A percentile compares a stretch with the other conserved stretches of the same genome.
phyloP scores from a whole-genome alignment of 2,888 invertebrate genomes.

The Acronicta leporina region DNA sequence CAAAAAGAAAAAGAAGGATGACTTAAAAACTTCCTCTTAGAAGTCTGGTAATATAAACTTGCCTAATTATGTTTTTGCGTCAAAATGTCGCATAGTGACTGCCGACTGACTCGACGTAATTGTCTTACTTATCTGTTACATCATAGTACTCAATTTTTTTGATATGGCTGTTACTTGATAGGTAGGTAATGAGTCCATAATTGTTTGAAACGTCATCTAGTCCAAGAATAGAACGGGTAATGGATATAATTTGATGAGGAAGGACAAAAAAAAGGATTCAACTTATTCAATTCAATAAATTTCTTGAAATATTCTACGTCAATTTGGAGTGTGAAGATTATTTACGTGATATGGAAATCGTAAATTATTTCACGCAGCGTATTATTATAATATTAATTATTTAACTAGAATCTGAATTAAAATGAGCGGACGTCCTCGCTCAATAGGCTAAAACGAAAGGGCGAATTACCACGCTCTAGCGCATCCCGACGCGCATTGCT shows the following conservation, averaged over 20 bases:
- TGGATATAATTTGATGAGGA: conserved; percentile 9
- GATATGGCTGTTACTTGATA: conserved; percentile 2
- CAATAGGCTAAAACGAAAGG: conserved; percentile 39
- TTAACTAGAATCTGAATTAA: conserved; percentile 34
- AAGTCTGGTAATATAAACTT: too few relatives aligned
- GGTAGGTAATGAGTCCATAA: conserved; percentile 4
- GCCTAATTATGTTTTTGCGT: too few relatives aligned
- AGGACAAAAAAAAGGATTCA: conserved; percentile 18
- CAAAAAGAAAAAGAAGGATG: too few relatives aligned
- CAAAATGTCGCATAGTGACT: background rate
- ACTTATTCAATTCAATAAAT: conserved; percentile 7
- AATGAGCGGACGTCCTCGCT: conserved; percentile 54
- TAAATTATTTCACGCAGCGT: conserved; percentile 36
- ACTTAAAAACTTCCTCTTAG: too few relatives aligned
- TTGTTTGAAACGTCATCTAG: conserved; percentile 3
- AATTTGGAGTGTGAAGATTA: conserved; percentile 3
- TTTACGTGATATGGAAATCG: conserved; percentile 31
- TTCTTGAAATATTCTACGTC: background rate
- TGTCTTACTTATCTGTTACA: background rate
- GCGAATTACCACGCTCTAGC: conserved; percentile 45
- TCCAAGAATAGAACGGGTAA: conserved; percentile 19
- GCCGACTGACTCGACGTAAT: background rate
- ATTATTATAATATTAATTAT: conserved; percentile 28
- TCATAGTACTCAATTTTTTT: conserved; percentile 3
- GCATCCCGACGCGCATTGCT: conserved; percentile 32